Percentiles rank a stretch among this genome's conserved stretches.
phyloP scores from a whole-genome alignment of 2,113 vertebrate genomes.

The Cottus gobio region DNA sequence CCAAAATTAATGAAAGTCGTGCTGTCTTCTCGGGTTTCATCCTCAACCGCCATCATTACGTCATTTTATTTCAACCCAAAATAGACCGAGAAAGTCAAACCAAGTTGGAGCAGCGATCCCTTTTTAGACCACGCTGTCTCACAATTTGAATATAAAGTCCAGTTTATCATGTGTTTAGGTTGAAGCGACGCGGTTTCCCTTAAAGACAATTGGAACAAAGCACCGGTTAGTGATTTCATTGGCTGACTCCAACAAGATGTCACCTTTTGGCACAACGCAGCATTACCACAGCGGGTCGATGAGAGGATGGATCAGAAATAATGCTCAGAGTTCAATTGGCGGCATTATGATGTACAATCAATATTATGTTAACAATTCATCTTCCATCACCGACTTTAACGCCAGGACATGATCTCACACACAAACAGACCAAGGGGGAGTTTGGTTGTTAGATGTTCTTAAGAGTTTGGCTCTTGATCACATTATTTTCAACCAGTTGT shows the following conservation, averaged over 20 bases:
- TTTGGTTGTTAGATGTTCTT: slow-evolving; percentile 18
- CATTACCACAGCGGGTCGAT: slow-evolving; percentile 38
- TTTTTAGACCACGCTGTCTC: not conserved
- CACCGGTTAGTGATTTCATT: slow-evolving; percentile 37
- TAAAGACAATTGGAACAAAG: slow-evolving; percentile 39
- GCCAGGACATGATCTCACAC: slow-evolving; percentile 51
- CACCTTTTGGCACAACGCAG: slow-evolving; percentile 61
- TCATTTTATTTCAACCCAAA: slow-evolving; percentile 12
- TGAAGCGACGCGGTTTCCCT: slow-evolving; percentile 15
- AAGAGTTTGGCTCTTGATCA: slow-evolving; percentile 2
- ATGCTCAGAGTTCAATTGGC: slow-evolving; percentile 5
- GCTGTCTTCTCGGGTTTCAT: slow-evolving; percentile 40
- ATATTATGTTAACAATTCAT: slow-evolving; percentile 40
- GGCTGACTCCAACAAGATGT: slow-evolving; percentile 60
- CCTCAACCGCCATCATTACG: not conserved
- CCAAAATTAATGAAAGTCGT: slow-evolving; percentile 50
- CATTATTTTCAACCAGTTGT: not conserved
- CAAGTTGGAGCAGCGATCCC: not conserved
- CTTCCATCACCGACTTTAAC: slow-evolving; percentile 36
- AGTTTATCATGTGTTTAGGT: not conserved
- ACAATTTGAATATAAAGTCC: not conserved
- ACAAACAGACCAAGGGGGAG: slow-evolving; percentile 5
- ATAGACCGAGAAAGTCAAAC: slow-evolving; percentile 25
- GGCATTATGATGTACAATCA: slow-evolving; percentile 24
- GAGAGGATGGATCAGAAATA: slow-evolving; percentile 35